Percentiles rank a stretch among this genome's conserved stretches.
phyloP scores from a whole-genome alignment of 2,888 invertebrate genomes.

The Xestia xanthographa region DNA sequence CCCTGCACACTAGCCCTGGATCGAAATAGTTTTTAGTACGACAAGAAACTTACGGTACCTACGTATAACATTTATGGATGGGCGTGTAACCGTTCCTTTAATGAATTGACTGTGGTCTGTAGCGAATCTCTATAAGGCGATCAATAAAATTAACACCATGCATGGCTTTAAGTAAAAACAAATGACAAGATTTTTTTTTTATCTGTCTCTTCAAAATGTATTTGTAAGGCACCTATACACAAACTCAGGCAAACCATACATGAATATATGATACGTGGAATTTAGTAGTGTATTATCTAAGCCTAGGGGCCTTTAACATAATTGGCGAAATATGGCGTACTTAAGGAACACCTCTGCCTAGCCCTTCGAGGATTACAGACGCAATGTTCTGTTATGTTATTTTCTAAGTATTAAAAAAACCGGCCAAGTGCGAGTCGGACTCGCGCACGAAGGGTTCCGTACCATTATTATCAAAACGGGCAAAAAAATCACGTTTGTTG shows the following conservation, averaged over 20 bases:
- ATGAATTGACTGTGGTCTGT: slow-evolving; percentile 1
- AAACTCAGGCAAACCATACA: background rate
- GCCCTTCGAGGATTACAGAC: background rate
- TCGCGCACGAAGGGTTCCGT: too few species aligned
- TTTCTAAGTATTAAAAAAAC: background rate
- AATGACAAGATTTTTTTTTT: background rate
- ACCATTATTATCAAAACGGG: too few species aligned
- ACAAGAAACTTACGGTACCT: background rate
- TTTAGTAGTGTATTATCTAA: background rate
- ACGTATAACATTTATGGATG: background rate
- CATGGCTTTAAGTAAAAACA: background rate
- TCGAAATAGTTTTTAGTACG: background rate
- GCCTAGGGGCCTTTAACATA: background rate
- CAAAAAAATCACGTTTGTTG: too few species aligned
- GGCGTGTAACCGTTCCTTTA: slow-evolving; percentile 6
- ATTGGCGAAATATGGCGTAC: background rate
- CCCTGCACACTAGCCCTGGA: background rate
- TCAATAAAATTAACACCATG: slow-evolving; percentile 9
- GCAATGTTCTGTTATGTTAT: background rate
- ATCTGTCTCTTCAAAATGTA: background rate
- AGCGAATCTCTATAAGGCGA: slow-evolving; percentile 4
- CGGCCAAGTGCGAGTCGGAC: too few species aligned
- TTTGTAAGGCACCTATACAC: background rate
- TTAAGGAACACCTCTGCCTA: background rate
- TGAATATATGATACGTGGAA: background rate